These are phyloP conservation scores for Lytechinus variegatus DNA, from an alignment of 35 echinoderm and acorn worm species.

Conservation along the genomic window DNA sequence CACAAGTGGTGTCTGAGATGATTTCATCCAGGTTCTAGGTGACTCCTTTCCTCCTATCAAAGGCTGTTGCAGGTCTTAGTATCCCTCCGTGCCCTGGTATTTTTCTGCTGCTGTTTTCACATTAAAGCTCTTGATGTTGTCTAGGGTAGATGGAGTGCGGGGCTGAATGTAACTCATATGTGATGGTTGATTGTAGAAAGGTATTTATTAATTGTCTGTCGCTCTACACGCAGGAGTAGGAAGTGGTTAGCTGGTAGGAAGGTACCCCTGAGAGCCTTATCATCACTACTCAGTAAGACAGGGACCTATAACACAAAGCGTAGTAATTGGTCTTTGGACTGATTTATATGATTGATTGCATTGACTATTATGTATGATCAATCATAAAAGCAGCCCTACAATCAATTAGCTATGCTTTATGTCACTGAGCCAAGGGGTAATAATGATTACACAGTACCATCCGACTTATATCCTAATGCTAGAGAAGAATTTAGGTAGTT, in stretches of 20 bases:
- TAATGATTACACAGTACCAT: neutral
- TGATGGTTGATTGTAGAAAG: neutral
- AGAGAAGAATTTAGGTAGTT: too few species aligned
- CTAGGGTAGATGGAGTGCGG: neutral
- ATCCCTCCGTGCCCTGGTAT: neutral
- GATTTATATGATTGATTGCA: too few species aligned
- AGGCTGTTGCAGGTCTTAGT: neutral
- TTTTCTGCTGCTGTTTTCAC: neutral
- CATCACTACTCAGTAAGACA: neutral
- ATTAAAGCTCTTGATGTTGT: neutral
- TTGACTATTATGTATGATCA: too few species aligned
- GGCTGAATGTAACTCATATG: neutral
- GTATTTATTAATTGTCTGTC: neutral
- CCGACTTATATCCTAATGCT: too few species aligned
- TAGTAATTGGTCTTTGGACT: too few species aligned
- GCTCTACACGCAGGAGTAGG: neutral
- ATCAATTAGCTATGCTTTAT: too few species aligned
- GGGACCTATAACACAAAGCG: neutral
- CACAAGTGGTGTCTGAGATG: slow-evolving; percentile 92
- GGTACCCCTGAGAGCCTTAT: neutral
- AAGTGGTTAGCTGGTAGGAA: neutral
- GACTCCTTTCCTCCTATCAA: neutral
- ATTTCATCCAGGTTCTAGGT: neutral
- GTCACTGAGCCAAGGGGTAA: neutral
- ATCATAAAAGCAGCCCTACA: too few species aligned